Conservation (phyloP, 1,140 invertebrate species). For the Drosophila novamexicana region DNA sequence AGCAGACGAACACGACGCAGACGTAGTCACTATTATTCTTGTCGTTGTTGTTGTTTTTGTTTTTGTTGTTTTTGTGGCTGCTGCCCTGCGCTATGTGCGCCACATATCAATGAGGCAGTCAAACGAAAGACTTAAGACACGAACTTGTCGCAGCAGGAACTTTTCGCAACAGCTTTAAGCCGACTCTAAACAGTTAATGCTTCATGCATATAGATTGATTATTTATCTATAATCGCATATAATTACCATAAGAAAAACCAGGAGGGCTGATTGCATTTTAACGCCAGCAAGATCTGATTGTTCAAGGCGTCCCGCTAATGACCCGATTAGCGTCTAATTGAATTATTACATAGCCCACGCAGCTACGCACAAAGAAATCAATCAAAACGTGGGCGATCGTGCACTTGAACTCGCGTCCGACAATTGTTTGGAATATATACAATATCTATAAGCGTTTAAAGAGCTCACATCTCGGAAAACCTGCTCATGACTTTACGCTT, state of each 20-base stretch:
- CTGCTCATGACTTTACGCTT: slow-evolving; percentile 25
- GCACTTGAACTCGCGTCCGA: slow-evolving; percentile 63
- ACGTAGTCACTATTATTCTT: not conserved
- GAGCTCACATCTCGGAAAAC: slow-evolving; percentile 1
- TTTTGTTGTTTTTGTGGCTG: slow-evolving; percentile 25
- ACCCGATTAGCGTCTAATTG: slow-evolving; percentile 71
- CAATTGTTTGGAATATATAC: slow-evolving; percentile 39
- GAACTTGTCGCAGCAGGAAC: slow-evolving; percentile 74
- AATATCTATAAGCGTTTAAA: slow-evolving; percentile 9
- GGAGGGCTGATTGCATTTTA: slow-evolving; percentile 57
- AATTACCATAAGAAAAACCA: slow-evolving; percentile 38
- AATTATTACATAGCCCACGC: slow-evolving; percentile 67
- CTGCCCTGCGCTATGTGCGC: slow-evolving; percentile 5
- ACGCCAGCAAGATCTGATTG: slow-evolving; percentile 23
- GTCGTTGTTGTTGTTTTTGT: slow-evolving; percentile 14
- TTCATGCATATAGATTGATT: slow-evolving; percentile 77
- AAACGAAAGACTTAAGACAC: slow-evolving; percentile 68
- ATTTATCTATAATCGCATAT: slow-evolving; percentile 51
- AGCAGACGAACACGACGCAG: slow-evolving; percentile 41
- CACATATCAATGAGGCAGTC: slow-evolving; percentile 27
- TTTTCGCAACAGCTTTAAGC: slow-evolving; percentile 56
- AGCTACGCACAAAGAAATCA: slow-evolving; percentile 40
- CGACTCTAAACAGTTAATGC: slow-evolving; percentile 68
- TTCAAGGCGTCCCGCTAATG: slow-evolving; percentile 52
- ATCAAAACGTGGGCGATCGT: slow-evolving; percentile 44